phyloP scores from a whole-genome alignment of 2,888 invertebrate genomes.

The Chrysolina haemoptera region DNA sequence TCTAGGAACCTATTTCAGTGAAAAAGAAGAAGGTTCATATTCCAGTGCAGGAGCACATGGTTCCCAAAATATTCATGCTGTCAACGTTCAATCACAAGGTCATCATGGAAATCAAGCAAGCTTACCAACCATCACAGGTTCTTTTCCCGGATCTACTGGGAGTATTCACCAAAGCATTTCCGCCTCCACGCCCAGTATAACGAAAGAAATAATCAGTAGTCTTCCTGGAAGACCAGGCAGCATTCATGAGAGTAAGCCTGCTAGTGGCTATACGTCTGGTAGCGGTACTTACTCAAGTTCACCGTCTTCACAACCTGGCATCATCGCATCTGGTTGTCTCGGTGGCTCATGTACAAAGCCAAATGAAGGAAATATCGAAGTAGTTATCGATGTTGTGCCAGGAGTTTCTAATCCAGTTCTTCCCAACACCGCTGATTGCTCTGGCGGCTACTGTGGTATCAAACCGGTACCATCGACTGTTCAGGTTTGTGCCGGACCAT shows the following conservation, averaged over 20 bases:
- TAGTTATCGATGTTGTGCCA: not conserved
- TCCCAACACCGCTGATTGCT: conserved; percentile 15
- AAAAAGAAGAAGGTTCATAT: not conserved
- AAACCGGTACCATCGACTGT: not conserved
- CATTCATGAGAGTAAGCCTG: conserved; percentile 54
- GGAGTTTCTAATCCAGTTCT: not conserved
- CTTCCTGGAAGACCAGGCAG: conserved; percentile 55
- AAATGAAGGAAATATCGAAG: not conserved
- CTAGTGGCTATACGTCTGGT: conserved; percentile 13
- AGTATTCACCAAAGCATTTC: not conserved
- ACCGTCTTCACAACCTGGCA: not conserved
- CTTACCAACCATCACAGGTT: not conserved
- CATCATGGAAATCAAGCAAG: not conserved
- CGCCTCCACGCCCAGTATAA: not conserved
- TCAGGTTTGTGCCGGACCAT: conserved; percentile 7
- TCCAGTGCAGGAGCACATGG: not conserved
- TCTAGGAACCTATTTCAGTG: conserved; percentile 22
- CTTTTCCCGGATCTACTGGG: conserved; percentile 12
- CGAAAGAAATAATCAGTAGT: conserved; percentile 16
- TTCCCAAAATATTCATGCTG: conserved; percentile 31
- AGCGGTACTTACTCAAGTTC: conserved; percentile 17
- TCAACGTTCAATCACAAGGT: conserved; percentile 4
- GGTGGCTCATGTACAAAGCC: conserved; percentile 14
- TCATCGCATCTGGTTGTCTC: not conserved
- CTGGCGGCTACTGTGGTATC: conserved; percentile 28